Conservation (phyloP, 2,888 invertebrate species). For the Xestia sexstrigata region DNA sequence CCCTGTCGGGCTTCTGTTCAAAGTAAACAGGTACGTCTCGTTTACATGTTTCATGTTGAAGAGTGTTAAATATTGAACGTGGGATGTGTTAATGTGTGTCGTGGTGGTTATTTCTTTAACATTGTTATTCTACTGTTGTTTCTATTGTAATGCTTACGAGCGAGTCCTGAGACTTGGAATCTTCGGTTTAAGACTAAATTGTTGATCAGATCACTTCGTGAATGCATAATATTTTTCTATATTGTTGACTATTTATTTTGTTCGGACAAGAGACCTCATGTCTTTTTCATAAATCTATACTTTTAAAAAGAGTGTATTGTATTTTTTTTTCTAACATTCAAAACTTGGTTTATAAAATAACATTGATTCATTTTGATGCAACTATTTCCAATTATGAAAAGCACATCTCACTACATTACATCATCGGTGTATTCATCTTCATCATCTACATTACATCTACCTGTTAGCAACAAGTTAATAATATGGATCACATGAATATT, state of each 20-base stretch:
- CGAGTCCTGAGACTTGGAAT: constrained; percentile 58
- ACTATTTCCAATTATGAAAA: background rate
- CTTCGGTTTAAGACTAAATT: constrained; percentile 62
- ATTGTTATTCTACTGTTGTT: constrained; percentile 66
- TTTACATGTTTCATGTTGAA: constrained; percentile 63
- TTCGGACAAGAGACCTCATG: background rate
- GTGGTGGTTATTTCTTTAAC: constrained; percentile 67
- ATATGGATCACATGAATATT: constrained; percentile 32
- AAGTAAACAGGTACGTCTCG: constrained; percentile 90
- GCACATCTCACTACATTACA: background rate
- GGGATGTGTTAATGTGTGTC: constrained; percentile 75
- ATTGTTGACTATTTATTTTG: background rate
- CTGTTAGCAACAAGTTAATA: constrained; percentile 31
- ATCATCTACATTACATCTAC: too few species aligned
- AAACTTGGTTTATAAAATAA: background rate
- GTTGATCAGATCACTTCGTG: constrained; percentile 56
- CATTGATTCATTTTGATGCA: background rate
- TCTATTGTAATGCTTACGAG: constrained; percentile 66
- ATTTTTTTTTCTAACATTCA: background rate
- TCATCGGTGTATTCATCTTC: too few species aligned
- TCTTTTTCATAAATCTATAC: background rate
- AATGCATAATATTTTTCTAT: constrained; percentile 55
- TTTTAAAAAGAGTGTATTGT: background rate
- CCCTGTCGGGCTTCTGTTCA: constrained; percentile 91
- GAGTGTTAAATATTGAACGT: constrained; percentile 78